Conservation (phyloP, 2,113 vertebrate species). For the Hippoglossus stenolepis region DNA sequence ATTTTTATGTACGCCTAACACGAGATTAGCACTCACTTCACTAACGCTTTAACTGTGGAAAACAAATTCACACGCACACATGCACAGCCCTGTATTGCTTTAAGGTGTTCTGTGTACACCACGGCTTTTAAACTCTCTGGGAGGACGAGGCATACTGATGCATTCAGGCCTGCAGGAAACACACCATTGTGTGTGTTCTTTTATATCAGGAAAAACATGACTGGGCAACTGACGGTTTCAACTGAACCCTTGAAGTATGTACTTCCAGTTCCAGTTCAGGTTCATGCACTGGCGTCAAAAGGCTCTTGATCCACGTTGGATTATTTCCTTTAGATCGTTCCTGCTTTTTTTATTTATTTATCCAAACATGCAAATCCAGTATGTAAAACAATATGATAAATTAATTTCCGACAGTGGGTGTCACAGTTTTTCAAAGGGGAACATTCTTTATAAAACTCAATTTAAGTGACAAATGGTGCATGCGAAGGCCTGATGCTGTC, state of each 20-base stretch:
- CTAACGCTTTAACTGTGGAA: not conserved
- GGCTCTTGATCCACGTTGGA: not conserved
- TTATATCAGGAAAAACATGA: not conserved
- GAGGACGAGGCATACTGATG: not conserved
- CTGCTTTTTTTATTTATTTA: not conserved
- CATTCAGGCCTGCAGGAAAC: not conserved
- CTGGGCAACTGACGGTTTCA: not conserved
- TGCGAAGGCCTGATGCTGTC: not conserved
- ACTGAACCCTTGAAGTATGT: not conserved
- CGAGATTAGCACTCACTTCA: constrained; percentile 4
- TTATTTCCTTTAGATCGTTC: not conserved
- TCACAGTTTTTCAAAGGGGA: not conserved
- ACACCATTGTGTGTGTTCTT: constrained; percentile 2
- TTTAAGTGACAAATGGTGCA: constrained; percentile 29
- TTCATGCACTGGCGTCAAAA: not conserved
- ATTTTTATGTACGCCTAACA: not conserved
- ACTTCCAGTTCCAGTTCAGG: not conserved
- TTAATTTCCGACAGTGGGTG: not conserved
- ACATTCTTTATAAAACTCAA: not conserved
- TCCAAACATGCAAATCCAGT: not conserved
- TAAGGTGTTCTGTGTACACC: not conserved
- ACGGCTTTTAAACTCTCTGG: not conserved
- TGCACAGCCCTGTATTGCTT: not conserved
- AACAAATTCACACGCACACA: not conserved
- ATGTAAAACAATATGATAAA: not conserved